Evolutionary conservation across 2,113 vertebrate species (phyloP), one percentile per base, ranked within the genome.

Genomic region (Burhinus bistriatus): DNA sequence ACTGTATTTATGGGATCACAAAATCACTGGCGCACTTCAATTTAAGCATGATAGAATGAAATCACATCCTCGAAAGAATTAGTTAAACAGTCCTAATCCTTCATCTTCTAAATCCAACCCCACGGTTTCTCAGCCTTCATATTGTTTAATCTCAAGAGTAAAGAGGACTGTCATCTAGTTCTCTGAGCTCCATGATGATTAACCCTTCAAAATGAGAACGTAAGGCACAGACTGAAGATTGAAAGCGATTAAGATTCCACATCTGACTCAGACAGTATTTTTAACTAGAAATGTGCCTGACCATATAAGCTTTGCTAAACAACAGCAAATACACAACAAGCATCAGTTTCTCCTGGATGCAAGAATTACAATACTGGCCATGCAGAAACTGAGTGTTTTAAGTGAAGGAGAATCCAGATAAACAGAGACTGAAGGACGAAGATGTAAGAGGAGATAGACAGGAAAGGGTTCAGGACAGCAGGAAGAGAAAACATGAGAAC

Each of bases 101-200:
- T 91, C 93, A 88, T 89, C 38, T 93, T 70, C 58, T 96, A 96
- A 96, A 94, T 96, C 96, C 91, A 97, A 12, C 49, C 82, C 86
- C 96, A 65, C 88, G n/a, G n/a, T n/a, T 27, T 93, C 95, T 76
- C 61, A 72, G 36, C 18, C 26, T 90, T 90, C 44, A 55, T 59
- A 80, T 40, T 92, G 36, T 96, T 90, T 95, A 95, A 97, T 93
- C 62, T 79, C 76, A 94, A 87, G 65, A 65, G 47, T 45, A 59
- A 86, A 82, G 64, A 80, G 65, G 44, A 82, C 71, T 58, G 68
- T 32, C 85, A 94, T 91, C 47, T 32, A 62, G 54, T 45, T 88
- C 86, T 89, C 66, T 80, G 47, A 95, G 87, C n/a, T 52, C 47
- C 55, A 59, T 1, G 5, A 83, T 49, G 57, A 95, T 94, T 89